Base-by-base conservation (phyloP, 1,140 invertebrate species). In the Theocolax elegans region DNA sequence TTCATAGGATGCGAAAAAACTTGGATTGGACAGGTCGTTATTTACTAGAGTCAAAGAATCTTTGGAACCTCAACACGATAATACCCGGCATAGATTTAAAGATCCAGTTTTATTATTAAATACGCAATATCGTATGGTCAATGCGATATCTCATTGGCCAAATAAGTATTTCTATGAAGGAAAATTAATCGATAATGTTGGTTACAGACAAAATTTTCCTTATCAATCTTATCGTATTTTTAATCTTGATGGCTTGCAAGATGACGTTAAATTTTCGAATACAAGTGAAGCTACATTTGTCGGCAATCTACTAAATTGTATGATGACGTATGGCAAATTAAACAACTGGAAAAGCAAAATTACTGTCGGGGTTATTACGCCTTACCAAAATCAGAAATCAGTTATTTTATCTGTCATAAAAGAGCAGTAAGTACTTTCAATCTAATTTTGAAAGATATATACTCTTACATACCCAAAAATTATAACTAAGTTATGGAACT, bases 101-200 rank as follows among this genome's bases (percentile, higher is more conserved):
- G 78, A 77, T 67, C 72, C 75, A n/a, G 49, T 76, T n/a, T 75
- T 78, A 17, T 72, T 67, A 21, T 82, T 97, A 2, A 86, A 89
- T 71, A 85, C 87, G 17, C 96, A 97, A 79, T 97, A 96, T 82
- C 87, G 96, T 70, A 97, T 97, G 96, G 92, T 95, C 74, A 88
- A 88, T 38, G 91, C 90, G 65, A 94, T 95, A 64, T 90, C 89
- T 10, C 79, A 83, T 38, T 95, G 91, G 87, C 94, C 94, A 0
- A 93, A 92, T 77, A 80, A 86, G 10, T 89, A 91, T 17, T 96
- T 97, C 82, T 98, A 98, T 82, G 83, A 85, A 4, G 86, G 87
- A 23, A 76, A 79, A 44, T 74, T 94, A 17, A 78, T 85, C 62
- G 91, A 90, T 80, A 72, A 77, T 81, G 29, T 75, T 29, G 56